These are phyloP conservation scores for Drosophila aff. DNA, from an alignment of 1,140 invertebrate genomes.

Conservation along the genomic window DNA sequence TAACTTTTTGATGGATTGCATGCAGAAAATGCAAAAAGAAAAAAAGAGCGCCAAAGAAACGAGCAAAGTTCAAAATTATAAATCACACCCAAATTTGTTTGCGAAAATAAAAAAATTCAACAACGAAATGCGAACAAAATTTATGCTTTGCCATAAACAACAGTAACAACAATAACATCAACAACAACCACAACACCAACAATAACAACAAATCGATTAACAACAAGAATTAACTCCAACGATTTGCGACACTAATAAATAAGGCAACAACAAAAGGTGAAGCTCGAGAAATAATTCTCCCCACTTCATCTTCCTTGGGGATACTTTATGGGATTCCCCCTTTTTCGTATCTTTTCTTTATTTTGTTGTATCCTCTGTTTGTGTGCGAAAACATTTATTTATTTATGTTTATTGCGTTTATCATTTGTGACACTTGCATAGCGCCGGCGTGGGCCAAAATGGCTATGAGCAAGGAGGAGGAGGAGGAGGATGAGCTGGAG, in stretches of 20 bases:
- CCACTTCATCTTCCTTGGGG: conserved; percentile 35
- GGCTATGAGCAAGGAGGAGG: conserved; percentile 3
- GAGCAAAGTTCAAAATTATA: conserved; percentile 64
- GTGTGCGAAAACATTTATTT: conserved; percentile 53
- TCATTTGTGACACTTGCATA: conserved; percentile 82
- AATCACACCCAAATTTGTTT: conserved; percentile 73
- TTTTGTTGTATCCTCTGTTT: not conserved
- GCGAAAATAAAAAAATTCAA: conserved; percentile 1
- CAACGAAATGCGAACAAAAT: conserved; percentile 37
- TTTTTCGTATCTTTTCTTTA: not conserved
- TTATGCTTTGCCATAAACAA: conserved; percentile 65
- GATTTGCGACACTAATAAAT: conserved; percentile 82
- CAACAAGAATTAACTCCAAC: conserved; percentile 59
- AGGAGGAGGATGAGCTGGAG: not conserved
- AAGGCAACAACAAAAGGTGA: conserved; percentile 45
- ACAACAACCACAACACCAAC: conserved; percentile 31
- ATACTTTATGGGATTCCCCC: conserved; percentile 35
- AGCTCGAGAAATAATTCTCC: conserved; percentile 18
- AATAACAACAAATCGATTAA: conserved; percentile 69
- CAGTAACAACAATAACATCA: conserved; percentile 26
- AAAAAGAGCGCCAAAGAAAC: conserved; percentile 11
- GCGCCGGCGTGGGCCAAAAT: conserved; percentile 57
- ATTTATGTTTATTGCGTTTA: conserved; percentile 82
- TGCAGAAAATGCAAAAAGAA: conserved; percentile 27
- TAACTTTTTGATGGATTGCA: conserved; percentile 71